Evolutionary conservation across 2,888 invertebrate species (phyloP), one percentile per base, ranked within the genome.

Genomic region (Sminthurides aquaticus): DNA sequence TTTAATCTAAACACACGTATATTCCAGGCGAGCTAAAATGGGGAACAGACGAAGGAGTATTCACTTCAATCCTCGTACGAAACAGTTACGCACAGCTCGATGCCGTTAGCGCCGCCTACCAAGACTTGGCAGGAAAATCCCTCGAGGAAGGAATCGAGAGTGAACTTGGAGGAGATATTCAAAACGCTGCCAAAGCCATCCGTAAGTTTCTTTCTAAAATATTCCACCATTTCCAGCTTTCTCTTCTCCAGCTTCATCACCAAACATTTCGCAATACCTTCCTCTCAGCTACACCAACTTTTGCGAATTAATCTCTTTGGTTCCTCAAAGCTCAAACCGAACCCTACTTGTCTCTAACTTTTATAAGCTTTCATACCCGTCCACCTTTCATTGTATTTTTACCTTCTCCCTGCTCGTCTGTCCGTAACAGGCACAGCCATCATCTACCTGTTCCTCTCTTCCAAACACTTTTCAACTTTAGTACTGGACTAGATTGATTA

Each of bases 81-180:
- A 79, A 79, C 71, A 79, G 79, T 70, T 80, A 75, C 67, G 77
- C 77, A 15, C 80, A 81, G 70, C 75, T 81, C 57, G 70, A 60
- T 8, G 71, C 70, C 55, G 68, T 74, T 49, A 68, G 65, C 57
- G 49, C 57, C 25, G 74, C 56, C 74, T 74, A 74, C 66, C 62
- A 68, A 48, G 67, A 67, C 56, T 57, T 71, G 28, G 69, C 72
- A 28, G 71, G 67, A 22, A 72, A 74, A 58, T 60, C 68, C 1
- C 62, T 74, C 58, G 69, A 71, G 61, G 71, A 72, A 60, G 72
- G 67, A 28, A 58, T 68, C 54, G 69, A 70, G 49, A 49, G 57
- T 58, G 74, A 74, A 61, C 67, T 74, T 54, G 69, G 69, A 52
- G 72, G 71, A 49, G 70, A 72, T 63, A 64, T 74, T 27, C 67